Base-by-base conservation (phyloP, 2,113 vertebrate genomes). In the Cephalopterus ornatus region DNA sequence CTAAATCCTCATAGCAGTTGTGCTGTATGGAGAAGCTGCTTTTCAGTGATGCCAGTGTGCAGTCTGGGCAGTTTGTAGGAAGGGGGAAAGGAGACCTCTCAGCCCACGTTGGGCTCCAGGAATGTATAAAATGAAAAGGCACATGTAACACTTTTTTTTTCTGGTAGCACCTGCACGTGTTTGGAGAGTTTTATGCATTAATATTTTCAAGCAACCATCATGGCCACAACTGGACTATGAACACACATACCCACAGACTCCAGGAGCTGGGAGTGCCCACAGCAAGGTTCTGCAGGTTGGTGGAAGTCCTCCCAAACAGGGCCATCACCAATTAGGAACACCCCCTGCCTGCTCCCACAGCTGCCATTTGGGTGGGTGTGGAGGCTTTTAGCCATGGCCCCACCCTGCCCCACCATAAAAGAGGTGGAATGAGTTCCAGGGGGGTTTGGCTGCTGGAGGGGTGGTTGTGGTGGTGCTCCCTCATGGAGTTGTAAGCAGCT, bases 381-480 rank as follows among this genome's bases (percentile, higher is more conserved):
- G 11, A 22, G 14, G 13, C 4, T 89, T 70, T 75, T 50, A 63
- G 21, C 33, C 16, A 5, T 10, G 23, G n/a, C 12, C 18, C 32
- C 5, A 3, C 44, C 41, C 30, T 80, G 8, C 12, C 27, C 30
- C 11, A 1, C 55, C 6, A 66, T 53, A 85, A 85, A 85, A 26
- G 30, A 35, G 39, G 0, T 5, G 21, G 14, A 78, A 52, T 0
- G 30, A 14, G 17, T 0, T 0, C 1, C 0, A 0, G 0, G 2
- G 1, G 2, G 11, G 7, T 53, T 47, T 70, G 24, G 32, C 7
- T 75, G 49, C 3, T 61, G 58, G 15, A 15, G 14, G 13, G 0
- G 1, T 19, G 17, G 1, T 5, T 53, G 50, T 22, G 66, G 55
- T 41, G 42, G 4, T 59, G 22, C 1, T 92, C 14, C 4, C 5